phyloP scores from a whole-genome alignment of 1,140 invertebrate species.

The Chionoecetes opilio region DNA sequence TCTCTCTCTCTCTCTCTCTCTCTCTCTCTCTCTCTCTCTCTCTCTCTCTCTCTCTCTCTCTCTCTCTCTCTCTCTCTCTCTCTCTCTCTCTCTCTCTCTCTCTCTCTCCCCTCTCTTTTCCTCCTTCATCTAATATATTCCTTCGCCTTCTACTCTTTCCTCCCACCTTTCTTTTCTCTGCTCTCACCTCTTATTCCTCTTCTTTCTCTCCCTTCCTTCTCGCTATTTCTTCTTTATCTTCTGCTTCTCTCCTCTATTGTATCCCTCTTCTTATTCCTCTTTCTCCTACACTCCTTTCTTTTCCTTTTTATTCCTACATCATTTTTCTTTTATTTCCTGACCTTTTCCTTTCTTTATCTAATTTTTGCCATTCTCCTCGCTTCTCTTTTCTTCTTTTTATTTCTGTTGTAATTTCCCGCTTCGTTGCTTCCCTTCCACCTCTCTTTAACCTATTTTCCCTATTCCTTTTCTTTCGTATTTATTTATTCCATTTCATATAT shows the following conservation, averaged over 20 bases:
- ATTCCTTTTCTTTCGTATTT: neutral
- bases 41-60: too few species aligned
- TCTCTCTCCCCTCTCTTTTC: too few species aligned
- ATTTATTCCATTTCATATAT: neutral
- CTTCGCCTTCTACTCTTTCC: too few species aligned
- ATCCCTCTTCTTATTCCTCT: neutral
- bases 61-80: too few species aligned
- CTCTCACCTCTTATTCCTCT: neutral
- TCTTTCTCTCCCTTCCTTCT: neutral
- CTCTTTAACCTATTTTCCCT: neutral
- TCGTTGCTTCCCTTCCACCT: too few species aligned
- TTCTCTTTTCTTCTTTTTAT: too few species aligned
- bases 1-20: neutral
- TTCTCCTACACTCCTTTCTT: neutral
- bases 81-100: too few species aligned
- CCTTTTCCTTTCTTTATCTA: neutral
- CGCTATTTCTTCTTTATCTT: neutral
- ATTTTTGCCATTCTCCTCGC: too few species aligned
- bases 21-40: too few species aligned
- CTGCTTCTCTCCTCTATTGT: neutral
- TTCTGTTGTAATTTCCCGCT: too few species aligned
- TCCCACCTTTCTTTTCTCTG: too few species aligned
- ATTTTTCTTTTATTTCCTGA: neutral
- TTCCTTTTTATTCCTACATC: neutral
- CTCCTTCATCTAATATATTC: too few species aligned